Evolutionary conservation across 2,888 invertebrate genomes (phyloP), one percentile per base, ranked within the genome.

Genomic region (Terebella lapidaria): DNA sequence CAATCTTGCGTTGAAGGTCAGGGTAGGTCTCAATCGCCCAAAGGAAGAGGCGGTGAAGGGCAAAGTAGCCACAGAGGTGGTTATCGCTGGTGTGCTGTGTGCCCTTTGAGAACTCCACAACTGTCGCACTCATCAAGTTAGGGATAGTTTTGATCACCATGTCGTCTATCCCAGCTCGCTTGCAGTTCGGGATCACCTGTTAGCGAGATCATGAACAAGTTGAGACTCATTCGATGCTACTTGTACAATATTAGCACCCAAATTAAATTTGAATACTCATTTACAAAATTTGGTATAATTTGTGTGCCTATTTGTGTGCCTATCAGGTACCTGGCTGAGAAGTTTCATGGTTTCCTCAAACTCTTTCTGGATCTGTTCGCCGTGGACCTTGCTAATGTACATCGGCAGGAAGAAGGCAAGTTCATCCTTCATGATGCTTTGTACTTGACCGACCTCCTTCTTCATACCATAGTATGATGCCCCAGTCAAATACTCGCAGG

Each of bases 1-100:
- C 73, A 2, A 73, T 61, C 5, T 66, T 63, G 10, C 58, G 60
- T 57, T 72, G 68, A 18, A 74, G 58, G 3, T 62, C 64, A 0
- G 74, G 72, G 56, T 74, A 74, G 1, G 69, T 71, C 55, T 74
- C 72, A 29, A 74, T 45, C 3, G 73, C 72, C 74, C 74, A 74
- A 26, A 74, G 62, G 10, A 73, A 63, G 42, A 74, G 65, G 20
- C 73, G 60, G 52, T 74, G 74, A 5, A 74, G 60, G 22, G 72
- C 70, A 51, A 74, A 74, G 64, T 73, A 74, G 1, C 74, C 74
- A 54, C 67, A 72, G 25, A 74, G 66, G 35, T 69, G 70, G 65
- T 74, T 74, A 57, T 74, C 73, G 60, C 73, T 74, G 10, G 73
- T 73, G 59, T 74, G 73, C 47, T 74, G 74, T 3, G 72, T 73